Percentiles rank a stretch among this genome's conserved stretches.
Evolutionary conservation across 2,888 invertebrate species (phyloP).

Genomic region (Onchidella celtica): DNA sequence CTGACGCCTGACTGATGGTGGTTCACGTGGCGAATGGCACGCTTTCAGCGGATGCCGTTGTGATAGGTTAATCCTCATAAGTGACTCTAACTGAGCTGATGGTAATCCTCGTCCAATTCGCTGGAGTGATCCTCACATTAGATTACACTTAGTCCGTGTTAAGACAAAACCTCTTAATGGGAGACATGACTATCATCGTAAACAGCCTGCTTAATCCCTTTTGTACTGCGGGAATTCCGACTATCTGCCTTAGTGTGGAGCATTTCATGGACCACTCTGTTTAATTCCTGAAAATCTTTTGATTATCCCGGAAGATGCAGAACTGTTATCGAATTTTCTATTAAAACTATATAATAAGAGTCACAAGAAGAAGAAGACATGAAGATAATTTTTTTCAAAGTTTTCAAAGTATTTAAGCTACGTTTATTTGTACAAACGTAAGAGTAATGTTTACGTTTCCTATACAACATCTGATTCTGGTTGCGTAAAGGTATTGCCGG

Average conservation of each 20-base stretch:
- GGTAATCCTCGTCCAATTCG: background rate
- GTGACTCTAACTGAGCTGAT: background rate
- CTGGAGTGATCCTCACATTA: background rate
- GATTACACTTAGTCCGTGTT: background rate
- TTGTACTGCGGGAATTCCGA: background rate
- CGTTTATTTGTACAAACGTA: no score
- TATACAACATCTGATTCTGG: no score
- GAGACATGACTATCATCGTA: background rate
- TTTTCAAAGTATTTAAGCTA: no score
- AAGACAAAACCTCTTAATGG: background rate
- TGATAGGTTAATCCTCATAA: background rate
- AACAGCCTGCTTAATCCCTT: background rate
- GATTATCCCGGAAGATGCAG: background rate
- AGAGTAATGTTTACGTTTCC: no score
- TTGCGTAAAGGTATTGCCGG: no score
- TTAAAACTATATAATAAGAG: no score
- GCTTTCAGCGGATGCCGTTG: background rate
- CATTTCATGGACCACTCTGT: background rate
- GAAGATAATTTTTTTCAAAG: no score
- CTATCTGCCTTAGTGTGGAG: background rate
- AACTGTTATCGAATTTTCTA: background rate
- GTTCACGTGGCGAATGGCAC: background rate
- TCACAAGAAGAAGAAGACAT: no score
- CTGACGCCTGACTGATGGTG: no score
- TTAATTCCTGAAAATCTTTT: background rate